Evolutionary conservation across 2,113 vertebrate species (phyloP).

Genomic region (human (Homo sapiens)): DNA sequence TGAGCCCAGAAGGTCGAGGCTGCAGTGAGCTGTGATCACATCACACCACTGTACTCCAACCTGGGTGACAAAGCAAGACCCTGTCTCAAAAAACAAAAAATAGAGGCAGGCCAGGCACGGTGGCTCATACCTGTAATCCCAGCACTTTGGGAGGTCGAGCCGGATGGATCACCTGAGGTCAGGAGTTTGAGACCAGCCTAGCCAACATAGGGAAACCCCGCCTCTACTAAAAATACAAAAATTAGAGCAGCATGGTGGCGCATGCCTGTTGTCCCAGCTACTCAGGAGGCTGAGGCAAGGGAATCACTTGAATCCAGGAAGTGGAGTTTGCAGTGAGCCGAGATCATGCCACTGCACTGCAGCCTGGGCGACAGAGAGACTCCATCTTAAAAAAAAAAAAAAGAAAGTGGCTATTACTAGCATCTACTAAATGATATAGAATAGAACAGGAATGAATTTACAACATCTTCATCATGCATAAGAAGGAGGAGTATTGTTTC

Average conservation of each 20-base stretch:
- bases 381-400: neutral
- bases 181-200: neutral
- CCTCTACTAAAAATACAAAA: neutral
- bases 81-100: neutral
- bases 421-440: neutral
- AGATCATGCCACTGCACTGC: neutral
- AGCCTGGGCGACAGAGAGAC: neutral
- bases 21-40: no score
- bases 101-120: neutral
- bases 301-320: neutral
- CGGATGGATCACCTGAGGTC: neutral
- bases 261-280: neutral
- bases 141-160: neutral
- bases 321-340: neutral
- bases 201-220: neutral
- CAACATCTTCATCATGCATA: neutral
- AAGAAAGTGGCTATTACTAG: neutral
- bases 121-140: neutral
- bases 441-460: neutral
- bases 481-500: neutral
- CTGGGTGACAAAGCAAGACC: neutral
- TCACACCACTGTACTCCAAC: no score
- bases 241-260: neutral
- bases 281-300: neutral
- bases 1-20: no score